These are phyloP conservation scores for Scolopax mira DNA, from an alignment of 2,113 vertebrate genomes.

Conservation along the genomic window DNA sequence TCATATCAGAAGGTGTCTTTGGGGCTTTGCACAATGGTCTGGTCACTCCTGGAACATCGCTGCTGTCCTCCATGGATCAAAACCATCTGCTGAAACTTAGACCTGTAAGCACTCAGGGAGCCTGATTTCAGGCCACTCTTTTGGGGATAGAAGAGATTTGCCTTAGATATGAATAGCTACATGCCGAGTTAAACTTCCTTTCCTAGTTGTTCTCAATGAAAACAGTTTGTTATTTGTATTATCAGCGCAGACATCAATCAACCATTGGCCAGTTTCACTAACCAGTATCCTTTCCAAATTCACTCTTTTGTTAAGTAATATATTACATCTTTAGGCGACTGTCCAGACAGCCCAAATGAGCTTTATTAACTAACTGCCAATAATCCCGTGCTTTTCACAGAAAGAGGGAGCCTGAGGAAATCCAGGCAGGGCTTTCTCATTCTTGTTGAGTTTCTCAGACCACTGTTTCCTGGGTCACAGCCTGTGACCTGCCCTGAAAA, in stretches of 20 bases:
- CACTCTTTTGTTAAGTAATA: not conserved
- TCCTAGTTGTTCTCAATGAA: not conserved
- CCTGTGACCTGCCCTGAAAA: not conserved
- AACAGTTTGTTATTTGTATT: not conserved
- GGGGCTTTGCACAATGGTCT: not conserved
- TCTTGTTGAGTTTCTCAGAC: not conserved
- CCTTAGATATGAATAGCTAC: not conserved
- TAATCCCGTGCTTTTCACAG: not conserved
- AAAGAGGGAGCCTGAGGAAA: not conserved
- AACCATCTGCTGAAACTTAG: not conserved
- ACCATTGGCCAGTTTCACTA: not conserved
- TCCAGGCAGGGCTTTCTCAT: not conserved
- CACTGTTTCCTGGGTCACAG: not conserved
- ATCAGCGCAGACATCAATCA: not conserved
- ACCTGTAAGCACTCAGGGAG: not conserved
- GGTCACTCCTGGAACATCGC: not conserved
- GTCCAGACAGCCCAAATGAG: not conserved
- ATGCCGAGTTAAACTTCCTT: not conserved
- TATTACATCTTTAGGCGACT: not conserved
- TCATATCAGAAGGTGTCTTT: not conserved
- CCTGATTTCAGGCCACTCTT: not conserved
- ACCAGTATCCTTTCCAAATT: not conserved
- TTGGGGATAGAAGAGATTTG: not conserved
- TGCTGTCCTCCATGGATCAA: not conserved
- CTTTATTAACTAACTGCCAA: slow-evolving; percentile 13